A percentile compares a stretch with the other conserved stretches of the same genome.
phyloP scores from a whole-genome alignment of 2,888 invertebrate genomes.

The Falcaria lacertinaria region DNA sequence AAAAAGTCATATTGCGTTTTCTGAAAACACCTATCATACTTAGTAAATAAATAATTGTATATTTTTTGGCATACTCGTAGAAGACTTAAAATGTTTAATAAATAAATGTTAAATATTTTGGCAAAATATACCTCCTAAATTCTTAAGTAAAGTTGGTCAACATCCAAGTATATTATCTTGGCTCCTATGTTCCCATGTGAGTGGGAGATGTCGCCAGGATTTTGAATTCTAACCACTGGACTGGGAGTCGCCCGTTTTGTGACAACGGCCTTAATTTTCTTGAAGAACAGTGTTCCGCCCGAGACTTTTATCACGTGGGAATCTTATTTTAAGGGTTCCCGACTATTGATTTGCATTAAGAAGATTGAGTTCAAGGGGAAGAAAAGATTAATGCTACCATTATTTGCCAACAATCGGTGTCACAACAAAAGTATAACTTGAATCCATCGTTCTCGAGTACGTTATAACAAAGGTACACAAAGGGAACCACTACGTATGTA shows the following conservation, averaged over 20 bases:
- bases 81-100: no score
- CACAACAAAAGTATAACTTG: not conserved
- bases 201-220: not conserved
- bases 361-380: no score
- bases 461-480: not conserved
- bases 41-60: no score
- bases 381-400: no score
- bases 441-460: not conserved
- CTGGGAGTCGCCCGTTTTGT: not conserved
- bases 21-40: no score
- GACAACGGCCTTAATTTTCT: not conserved
- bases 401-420: not conserved
- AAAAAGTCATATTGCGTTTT: no score
- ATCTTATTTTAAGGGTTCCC: no score
- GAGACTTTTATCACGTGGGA: no score
- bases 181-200: not conserved
- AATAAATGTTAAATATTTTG: not conserved
- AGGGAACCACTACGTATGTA: not conserved
- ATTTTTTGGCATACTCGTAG: no score
- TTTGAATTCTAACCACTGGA: not conserved
- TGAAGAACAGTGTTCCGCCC: no score
- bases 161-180: conserved; percentile 1
- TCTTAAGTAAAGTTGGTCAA: not conserved
- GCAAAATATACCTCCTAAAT: not conserved
- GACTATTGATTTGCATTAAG: no score